A percentile compares a stretch with the other conserved stretches of the same genome.
Evolutionary conservation across 2,797 vertebrate genomes (phyloP).

Genomic region (Glossophaga mutica): DNA sequence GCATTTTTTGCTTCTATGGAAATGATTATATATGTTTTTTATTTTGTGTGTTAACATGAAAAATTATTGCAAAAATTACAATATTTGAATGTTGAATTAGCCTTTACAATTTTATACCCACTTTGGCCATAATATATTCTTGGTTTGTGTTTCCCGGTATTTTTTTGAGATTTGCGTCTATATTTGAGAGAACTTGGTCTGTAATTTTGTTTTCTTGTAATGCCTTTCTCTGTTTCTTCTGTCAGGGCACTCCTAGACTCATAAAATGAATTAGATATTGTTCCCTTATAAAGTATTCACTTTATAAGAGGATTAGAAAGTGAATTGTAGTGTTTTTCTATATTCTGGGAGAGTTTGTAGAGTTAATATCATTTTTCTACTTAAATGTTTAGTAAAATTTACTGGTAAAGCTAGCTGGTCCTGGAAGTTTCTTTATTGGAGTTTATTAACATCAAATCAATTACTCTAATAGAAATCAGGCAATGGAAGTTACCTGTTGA

Average conservation of each 20-base stretch:
- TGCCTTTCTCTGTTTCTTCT: neutral
- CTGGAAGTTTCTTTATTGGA: neutral
- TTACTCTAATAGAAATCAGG: neutral
- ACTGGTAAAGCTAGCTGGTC: neutral
- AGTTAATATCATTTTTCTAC: neutral
- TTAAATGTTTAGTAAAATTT: neutral
- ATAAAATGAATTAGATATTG: neutral
- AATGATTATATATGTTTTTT: neutral
- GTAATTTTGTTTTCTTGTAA: neutral
- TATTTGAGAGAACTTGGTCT: neutral
- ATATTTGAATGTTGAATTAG: neutral
- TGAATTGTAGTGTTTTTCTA: neutral
- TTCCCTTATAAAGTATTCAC: neutral
- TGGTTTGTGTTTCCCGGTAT: neutral
- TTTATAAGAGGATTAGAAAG: neutral
- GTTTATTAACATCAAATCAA: neutral
- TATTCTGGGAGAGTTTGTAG: neutral
- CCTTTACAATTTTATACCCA: neutral
- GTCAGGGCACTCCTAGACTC: neutral
- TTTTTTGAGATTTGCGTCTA: neutral
- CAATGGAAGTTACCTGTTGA: neutral
- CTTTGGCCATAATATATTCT: neutral
- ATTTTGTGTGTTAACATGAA: neutral
- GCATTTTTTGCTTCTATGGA: neutral
- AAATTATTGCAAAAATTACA: neutral